phyloP scores from a whole-genome alignment of 1,140 invertebrate species.

The Sesamia nonagrioides region DNA sequence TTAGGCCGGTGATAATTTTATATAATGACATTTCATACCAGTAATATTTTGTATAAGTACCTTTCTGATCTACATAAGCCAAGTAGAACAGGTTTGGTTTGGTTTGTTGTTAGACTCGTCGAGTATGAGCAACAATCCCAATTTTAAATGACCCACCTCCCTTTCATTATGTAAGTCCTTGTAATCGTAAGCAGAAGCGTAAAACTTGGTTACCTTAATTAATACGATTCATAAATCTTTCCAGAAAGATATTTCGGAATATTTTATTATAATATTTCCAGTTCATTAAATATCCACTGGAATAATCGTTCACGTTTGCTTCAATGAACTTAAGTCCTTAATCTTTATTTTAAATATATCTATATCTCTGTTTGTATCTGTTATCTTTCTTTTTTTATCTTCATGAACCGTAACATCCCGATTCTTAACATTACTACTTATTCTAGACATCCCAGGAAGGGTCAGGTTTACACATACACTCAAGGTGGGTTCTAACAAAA shows the following conservation, averaged over 20 bases:
- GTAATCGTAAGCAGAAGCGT: background rate
- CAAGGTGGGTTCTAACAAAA: constrained; percentile 38
- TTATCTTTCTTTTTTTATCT: background rate
- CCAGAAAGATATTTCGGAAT: background rate
- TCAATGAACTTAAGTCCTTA: background rate
- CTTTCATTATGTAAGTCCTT: background rate
- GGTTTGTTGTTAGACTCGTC: too few relatives aligned
- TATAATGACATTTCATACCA: too few relatives aligned
- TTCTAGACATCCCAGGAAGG: constrained; percentile 35
- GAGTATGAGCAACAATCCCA: too few relatives aligned
- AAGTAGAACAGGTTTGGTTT: too few relatives aligned
- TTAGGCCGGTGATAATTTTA: too few relatives aligned
- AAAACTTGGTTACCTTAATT: background rate
- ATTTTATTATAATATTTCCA: background rate
- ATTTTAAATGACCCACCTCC: too few relatives aligned
- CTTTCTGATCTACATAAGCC: too few relatives aligned
- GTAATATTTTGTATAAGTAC: too few relatives aligned
- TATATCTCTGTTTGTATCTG: background rate
- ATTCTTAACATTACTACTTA: background rate
- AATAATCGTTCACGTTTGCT: background rate
- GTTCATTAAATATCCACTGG: background rate
- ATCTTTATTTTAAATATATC: background rate
- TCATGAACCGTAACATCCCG: constrained; percentile 30
- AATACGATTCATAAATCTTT: background rate
- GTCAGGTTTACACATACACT: constrained; percentile 33